Base-by-base conservation (phyloP, 2,888 invertebrate species). In the Conistra vaccinii region DNA sequence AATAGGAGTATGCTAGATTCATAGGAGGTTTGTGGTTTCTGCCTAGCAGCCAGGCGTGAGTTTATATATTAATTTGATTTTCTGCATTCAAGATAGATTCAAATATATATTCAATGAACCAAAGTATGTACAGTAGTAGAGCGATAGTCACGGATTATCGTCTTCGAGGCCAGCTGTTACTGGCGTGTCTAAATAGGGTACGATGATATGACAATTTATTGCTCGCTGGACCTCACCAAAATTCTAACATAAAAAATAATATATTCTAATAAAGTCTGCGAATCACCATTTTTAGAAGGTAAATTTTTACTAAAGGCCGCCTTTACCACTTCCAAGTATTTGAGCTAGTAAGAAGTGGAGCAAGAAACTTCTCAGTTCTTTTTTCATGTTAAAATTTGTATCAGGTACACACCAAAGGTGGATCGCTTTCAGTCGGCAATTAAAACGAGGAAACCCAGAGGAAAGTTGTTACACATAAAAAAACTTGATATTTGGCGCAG, bases 121-220 rank as follows among this genome's bases (percentile, higher is more conserved):
- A 20, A 69, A 58, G n/a, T 51, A 45, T 45, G 14, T 45, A 45
- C 20, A 23, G 20, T 29, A 32, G 6, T 23, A 32, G 0, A 23
- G 51, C 35, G 80, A 78, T 80, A 80, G 63, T 78, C 63, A 80
- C 58, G 73, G 63, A 26, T 58, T 39, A 80, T 73, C 17, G 57
- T 26, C 4, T 57, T 29, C 6, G 14, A 35, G 26, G 10, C 14
- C 17, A 14, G 20, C 20, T 10, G 2, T 29, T 26, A 48, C 29
- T 39, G 39, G 48, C 79, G 26, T 70, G 23, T 57, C 20, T 9
- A 58, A 77, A 58, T 35, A 12, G 48, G 7, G 0, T 14, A 12
- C 23, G 42, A 51, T 62, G 45, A 39, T 26, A 53, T 12, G 17
- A 1, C 7, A 29, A 48, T 51, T n/a, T 26, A n/a, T n/a, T 26